phyloP scores from a whole-genome alignment of 2,888 invertebrate species.

The Tyria jacobaeae region DNA sequence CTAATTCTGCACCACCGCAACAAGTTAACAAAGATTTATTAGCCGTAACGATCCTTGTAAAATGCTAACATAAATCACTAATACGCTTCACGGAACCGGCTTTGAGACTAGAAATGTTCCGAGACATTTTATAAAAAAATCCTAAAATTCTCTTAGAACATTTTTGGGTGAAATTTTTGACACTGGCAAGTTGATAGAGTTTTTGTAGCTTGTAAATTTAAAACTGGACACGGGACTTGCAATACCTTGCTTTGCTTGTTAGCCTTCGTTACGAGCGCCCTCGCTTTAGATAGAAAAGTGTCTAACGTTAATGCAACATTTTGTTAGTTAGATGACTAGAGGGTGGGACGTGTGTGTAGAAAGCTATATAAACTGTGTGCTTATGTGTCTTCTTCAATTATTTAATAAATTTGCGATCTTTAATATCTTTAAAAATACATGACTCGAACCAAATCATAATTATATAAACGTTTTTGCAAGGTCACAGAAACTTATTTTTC shows the following conservation, averaged over 20 bases:
- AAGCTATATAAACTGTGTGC: background rate
- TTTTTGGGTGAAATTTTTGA: conserved; percentile 10
- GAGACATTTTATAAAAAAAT: conserved; percentile 43
- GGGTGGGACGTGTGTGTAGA: background rate
- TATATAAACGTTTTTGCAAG: too few relatives aligned
- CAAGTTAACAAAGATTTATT: conserved; percentile 80
- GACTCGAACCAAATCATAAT: background rate
- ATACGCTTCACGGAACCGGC: conserved; percentile 60
- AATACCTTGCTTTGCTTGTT: background rate
- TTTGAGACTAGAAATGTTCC: conserved; percentile 56
- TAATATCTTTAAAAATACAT: too few relatives aligned
- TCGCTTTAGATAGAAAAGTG: background rate
- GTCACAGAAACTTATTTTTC: background rate
- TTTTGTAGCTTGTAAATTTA: background rate
- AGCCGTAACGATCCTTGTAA: conserved; percentile 74
- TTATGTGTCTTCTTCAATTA: background rate
- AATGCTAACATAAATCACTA: conserved; percentile 75
- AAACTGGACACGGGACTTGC: background rate
- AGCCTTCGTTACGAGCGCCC: background rate
- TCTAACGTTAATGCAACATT: background rate
- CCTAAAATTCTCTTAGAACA: conserved; percentile 4
- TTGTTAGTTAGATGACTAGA: background rate
- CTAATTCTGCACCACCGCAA: conserved; percentile 69
- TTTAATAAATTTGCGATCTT: background rate
- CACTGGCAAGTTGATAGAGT: background rate